phyloP scores from a whole-genome alignment of 2,888 invertebrate species.

The Cerastoderma edule region DNA sequence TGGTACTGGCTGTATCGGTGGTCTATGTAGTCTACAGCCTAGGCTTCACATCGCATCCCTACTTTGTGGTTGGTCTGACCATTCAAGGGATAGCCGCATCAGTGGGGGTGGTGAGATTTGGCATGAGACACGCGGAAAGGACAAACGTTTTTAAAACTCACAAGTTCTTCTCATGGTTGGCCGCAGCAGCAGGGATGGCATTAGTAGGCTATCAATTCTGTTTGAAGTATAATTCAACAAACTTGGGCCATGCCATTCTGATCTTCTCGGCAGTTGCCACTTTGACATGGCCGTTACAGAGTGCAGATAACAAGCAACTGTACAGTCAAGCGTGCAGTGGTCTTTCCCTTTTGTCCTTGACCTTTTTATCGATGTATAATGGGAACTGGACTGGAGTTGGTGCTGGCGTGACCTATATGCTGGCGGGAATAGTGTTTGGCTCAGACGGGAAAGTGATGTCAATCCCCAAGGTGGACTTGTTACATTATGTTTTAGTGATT shows the following conservation, averaged over 20 bases:
- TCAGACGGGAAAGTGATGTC: conserved; percentile 69
- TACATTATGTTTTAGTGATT: conserved; percentile 76
- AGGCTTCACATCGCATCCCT: conserved; percentile 44
- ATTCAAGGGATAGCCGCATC: conserved; percentile 77
- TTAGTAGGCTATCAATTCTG: conserved; percentile 76
- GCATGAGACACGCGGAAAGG: conserved; percentile 64
- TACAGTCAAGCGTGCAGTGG: conserved; percentile 74
- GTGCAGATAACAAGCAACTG: conserved; percentile 62
- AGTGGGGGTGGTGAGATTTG: conserved; percentile 75
- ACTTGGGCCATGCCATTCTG: conserved; percentile 69
- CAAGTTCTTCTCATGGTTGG: conserved; percentile 71
- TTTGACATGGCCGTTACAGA: conserved; percentile 63
- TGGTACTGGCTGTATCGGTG: conserved; percentile 71
- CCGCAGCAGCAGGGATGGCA: conserved; percentile 74
- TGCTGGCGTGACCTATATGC: conserved; percentile 70
- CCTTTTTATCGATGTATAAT: conserved; percentile 65
- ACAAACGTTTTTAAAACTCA: conserved; percentile 63
- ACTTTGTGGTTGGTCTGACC: conserved; percentile 71
- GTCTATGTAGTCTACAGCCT: conserved; percentile 68
- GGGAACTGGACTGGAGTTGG: conserved; percentile 71
- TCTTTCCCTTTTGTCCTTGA: conserved; percentile 74
- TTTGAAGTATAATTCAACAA: conserved; percentile 57
- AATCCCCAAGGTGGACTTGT: conserved; percentile 74
- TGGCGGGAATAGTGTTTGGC: conserved; percentile 73
- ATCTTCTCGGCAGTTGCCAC: conserved; percentile 64